phyloP scores from a whole-genome alignment of 2,888 invertebrate genomes.

The Caenorhabditis plicata region DNA sequence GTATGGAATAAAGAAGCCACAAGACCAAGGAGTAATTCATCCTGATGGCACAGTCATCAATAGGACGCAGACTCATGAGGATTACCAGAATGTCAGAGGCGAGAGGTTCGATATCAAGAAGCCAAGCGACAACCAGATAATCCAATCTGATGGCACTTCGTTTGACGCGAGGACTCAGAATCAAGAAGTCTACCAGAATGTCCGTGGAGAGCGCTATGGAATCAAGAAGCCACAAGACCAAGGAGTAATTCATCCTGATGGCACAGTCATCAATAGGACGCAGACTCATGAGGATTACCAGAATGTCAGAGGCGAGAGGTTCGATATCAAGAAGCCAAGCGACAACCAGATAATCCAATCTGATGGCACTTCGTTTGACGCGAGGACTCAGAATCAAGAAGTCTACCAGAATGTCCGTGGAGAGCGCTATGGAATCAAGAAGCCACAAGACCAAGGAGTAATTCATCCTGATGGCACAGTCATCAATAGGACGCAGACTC shows the following conservation, averaged over 20 bases:
- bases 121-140: conserved; percentile 9
- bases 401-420: conserved; percentile 7
- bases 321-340: conserved; percentile 3
- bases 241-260: conserved; percentile 8
- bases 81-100: conserved; percentile 9
- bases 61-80: conserved; percentile 12
- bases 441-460: conserved; percentile 4
- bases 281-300: conserved; percentile 14
- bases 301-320: conserved; percentile 6
- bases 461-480: conserved; percentile 3
- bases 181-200: conserved; percentile 11
- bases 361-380: conserved; percentile 6
- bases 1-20: conserved; percentile 9
- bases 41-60: conserved; percentile 7
- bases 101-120: conserved; percentile 9
- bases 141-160: conserved; percentile 7
- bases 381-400: conserved; percentile 11
- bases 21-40: conserved; percentile 16
- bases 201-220: conserved; percentile 9
- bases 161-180: conserved; percentile 10
- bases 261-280: conserved; percentile 4
- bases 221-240: conserved; percentile 6
- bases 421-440: conserved; percentile 5
- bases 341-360: conserved; percentile 11
- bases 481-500: conserved; percentile 9